Percentiles rank a stretch among this genome's conserved stretches.
Evolutionary conservation across 2,113 vertebrate species (phyloP).

Genomic region (Nansenia antarctica): DNA sequence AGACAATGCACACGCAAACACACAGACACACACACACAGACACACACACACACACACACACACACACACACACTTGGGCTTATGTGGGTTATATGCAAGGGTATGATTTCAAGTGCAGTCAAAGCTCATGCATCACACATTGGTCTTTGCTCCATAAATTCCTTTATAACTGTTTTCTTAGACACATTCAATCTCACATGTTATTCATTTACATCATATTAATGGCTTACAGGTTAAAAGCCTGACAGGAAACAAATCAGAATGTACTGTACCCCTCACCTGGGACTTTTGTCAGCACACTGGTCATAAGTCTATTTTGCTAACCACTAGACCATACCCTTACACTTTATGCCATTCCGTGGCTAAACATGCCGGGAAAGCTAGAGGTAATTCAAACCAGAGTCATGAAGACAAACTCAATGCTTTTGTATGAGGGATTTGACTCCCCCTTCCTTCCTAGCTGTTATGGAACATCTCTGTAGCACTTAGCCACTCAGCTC

Average conservation of each 20-base stretch:
- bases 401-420: constrained; percentile 9
- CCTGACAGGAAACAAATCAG: constrained; percentile 58
- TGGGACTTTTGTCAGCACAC: constrained; percentile 21
- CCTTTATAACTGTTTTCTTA: no score
- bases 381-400: constrained; percentile 52
- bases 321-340: constrained; percentile 65
- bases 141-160: not conserved
- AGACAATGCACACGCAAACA: constrained; percentile 25
- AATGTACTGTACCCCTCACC: constrained; percentile 50
- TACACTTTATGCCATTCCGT: constrained; percentile 35
- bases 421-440: constrained; percentile 29
- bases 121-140: not conserved
- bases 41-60: constrained; percentile 27
- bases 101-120: not conserved
- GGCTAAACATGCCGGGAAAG: constrained; percentile 36
- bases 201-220: no score
- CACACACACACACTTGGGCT: not conserved
- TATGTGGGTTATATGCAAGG: no score
- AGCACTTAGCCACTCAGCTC: constrained; percentile 55
- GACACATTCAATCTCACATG: no score
- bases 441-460: constrained; percentile 40
- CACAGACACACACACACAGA: constrained; percentile 26
- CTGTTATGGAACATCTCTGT: constrained; percentile 46
- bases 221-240: no score
- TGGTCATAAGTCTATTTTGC: constrained; percentile 60